phyloP scores from a whole-genome alignment of 2,888 invertebrate genomes.

The Troides oblongomaculatus region DNA sequence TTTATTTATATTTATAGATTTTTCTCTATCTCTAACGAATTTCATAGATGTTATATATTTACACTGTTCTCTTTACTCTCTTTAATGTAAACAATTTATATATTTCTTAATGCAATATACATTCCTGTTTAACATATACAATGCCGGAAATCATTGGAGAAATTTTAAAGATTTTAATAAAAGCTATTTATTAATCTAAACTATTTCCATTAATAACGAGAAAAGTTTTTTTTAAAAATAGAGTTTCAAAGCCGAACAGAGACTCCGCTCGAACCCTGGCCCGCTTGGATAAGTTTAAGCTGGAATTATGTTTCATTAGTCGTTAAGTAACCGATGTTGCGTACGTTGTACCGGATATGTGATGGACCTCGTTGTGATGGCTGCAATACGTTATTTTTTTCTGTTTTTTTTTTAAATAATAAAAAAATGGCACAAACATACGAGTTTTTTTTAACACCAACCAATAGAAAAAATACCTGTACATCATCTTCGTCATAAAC shows the following conservation, averaged over 20 bases:
- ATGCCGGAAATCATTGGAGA: background rate
- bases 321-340: conserved; percentile 10
- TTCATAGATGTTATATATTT: conserved; percentile 2
- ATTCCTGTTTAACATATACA: conserved; percentile 10
- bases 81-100: background rate
- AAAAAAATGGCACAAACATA: conserved; percentile 67
- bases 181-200: no score
- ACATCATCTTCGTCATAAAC: no score
- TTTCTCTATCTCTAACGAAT: background rate
- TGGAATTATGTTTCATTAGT: conserved; percentile 24
- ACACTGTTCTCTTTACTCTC: background rate
- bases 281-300: background rate
- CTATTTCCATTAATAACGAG: no score
- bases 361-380: conserved; percentile 49
- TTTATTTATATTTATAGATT: background rate
- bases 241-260: no score
- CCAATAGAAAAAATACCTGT: no score
- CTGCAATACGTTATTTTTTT: conserved; percentile 63
- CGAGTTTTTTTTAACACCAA: no score
- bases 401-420: conserved; percentile 47
- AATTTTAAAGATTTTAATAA: background rate
- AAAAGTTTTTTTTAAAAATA: no score
- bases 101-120: conserved; percentile 12
- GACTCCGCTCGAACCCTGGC: background rate
- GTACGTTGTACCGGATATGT: conserved; percentile 33